phyloP scores from a whole-genome alignment of 2,888 invertebrate species.

The Julus scandinavius region DNA sequence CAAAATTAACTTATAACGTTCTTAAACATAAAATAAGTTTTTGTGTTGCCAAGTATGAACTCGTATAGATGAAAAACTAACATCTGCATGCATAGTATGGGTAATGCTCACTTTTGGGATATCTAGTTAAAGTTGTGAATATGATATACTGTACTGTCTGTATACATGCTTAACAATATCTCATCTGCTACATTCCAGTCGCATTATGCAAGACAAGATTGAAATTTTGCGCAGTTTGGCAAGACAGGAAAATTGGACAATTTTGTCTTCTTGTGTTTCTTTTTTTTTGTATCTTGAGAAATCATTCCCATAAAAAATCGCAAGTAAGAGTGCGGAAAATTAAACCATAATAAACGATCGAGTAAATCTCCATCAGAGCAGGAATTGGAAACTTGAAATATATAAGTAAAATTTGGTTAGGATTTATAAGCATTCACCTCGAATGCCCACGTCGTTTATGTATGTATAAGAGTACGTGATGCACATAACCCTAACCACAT shows the following conservation, averaged over 20 bases:
- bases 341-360: conserved; percentile 4
- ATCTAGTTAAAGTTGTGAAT: background rate
- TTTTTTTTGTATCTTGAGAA: background rate
- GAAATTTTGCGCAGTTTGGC: background rate
- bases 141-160: background rate
- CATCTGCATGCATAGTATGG: background rate
- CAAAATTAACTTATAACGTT: no score
- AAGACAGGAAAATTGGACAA: background rate
- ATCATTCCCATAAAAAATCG: background rate
- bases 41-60: background rate
- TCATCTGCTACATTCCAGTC: conserved; percentile 16
- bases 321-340: background rate
- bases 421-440: background rate
- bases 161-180: background rate
- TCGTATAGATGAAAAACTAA: background rate
- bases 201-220: conserved; percentile 22
- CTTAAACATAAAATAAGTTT: no score
- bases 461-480: background rate
- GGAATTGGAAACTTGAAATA: background rate
- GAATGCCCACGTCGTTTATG: background rate
- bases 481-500: background rate
- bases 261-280: background rate
- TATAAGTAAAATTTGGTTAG: background rate
- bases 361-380: background rate
- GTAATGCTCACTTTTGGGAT: background rate